Conservation (phyloP, 2,113 vertebrate genomes). For the Hydrolagus affinis region DNA sequence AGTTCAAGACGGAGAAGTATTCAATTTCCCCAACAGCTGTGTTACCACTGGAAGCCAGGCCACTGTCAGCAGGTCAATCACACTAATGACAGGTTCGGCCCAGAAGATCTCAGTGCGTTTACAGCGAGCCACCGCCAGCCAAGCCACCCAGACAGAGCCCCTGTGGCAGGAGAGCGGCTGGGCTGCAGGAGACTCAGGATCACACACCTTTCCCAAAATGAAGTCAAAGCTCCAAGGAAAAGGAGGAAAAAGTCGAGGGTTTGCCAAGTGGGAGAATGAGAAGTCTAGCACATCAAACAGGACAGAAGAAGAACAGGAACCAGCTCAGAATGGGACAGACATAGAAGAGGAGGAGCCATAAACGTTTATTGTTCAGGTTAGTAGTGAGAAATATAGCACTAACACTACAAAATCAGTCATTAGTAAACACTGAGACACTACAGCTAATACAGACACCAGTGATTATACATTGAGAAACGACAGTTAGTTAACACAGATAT, state of each 20-base stretch:
- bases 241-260: conserved; percentile 74
- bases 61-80: conserved; percentile 73
- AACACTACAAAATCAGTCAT: background rate
- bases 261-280: conserved; percentile 82
- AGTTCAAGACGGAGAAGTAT: conserved; percentile 81
- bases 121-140: conserved; percentile 80
- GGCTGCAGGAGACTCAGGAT: conserved; percentile 61
- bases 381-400: background rate
- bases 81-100: conserved; percentile 81
- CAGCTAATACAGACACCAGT: no score
- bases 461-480: no score
- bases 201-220: conserved; percentile 95
- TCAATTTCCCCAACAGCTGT: conserved; percentile 65
- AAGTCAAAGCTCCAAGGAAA: conserved; percentile 77
- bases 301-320: conserved; percentile 46
- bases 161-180: conserved; percentile 79
- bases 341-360: conserved; percentile 52
- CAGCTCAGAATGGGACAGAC: conserved; percentile 53
- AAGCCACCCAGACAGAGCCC: conserved; percentile 88
- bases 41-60: conserved; percentile 55
- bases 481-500: no score
- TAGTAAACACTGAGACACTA: no score
- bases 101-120: conserved; percentile 84
- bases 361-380: background rate
- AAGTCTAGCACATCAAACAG: conserved; percentile 49